phyloP scores from a whole-genome alignment of 2,888 invertebrate species.

The Erebia ligea region DNA sequence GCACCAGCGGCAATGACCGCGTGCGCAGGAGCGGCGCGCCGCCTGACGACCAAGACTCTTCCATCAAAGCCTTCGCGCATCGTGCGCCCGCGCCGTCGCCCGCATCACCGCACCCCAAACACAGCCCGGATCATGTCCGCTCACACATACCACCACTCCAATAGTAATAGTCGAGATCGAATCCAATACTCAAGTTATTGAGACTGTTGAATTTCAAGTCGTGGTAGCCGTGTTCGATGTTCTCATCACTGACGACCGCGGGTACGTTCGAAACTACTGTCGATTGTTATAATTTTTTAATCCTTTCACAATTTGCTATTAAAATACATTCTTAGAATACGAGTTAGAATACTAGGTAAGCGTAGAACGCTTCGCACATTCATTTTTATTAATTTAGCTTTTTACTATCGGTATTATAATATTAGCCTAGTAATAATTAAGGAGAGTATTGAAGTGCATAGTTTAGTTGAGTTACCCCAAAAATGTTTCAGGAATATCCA shows the following conservation, averaged over 20 bases:
- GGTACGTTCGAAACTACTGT: slow-evolving; percentile 4
- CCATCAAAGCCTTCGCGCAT: slow-evolving; percentile 80
- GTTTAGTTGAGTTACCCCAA: neutral
- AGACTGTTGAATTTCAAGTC: slow-evolving; percentile 18
- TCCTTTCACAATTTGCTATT: slow-evolving; percentile 10
- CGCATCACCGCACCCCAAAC: slow-evolving; percentile 69
- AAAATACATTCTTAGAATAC: neutral
- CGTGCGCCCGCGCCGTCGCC: slow-evolving; percentile 67
- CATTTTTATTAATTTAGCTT: too few relatives aligned
- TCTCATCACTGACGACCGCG: slow-evolving; percentile 16
- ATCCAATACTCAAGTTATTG: slow-evolving; percentile 22
- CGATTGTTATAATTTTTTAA: neutral
- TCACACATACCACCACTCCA: slow-evolving; percentile 51
- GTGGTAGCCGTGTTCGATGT: slow-evolving; percentile 11
- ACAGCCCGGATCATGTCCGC: slow-evolving; percentile 67
- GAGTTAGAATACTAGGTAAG: too few relatives aligned
- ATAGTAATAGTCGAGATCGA: slow-evolving; percentile 19
- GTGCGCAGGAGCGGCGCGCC: slow-evolving; percentile 86
- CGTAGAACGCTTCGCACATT: too few relatives aligned
- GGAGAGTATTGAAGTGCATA: neutral
- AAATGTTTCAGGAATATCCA: neutral
- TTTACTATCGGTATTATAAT: too few relatives aligned
- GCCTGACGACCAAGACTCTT: slow-evolving; percentile 83
- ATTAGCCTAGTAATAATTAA: too few relatives aligned
- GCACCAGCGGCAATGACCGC: slow-evolving; percentile 86